Percentiles rank a stretch among this genome's conserved stretches.
Conservation (phyloP, 2,888 invertebrate genomes). For the Tetragonisca angustula region DNA sequence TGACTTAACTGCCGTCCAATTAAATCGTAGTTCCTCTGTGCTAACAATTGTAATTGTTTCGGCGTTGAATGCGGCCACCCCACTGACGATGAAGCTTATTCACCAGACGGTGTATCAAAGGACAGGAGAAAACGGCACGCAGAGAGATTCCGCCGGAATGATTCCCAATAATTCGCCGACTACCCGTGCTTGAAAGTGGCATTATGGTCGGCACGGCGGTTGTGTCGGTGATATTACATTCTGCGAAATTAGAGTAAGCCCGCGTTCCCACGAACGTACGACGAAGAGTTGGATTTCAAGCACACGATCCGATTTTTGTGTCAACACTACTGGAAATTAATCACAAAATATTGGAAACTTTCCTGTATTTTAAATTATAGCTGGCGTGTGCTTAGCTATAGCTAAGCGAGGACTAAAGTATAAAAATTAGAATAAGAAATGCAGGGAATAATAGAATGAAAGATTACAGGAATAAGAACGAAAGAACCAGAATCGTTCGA, state of each 20-base stretch:
- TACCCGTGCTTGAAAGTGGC: conserved; percentile 14
- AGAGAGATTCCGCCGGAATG: conserved; percentile 35
- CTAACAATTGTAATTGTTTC: conserved; percentile 34
- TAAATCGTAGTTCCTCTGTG: conserved; percentile 43
- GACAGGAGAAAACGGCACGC: conserved; percentile 16
- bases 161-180: conserved; percentile 58
- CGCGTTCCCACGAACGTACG: neutral
- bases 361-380: no score
- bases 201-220: neutral
- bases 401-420: no score
- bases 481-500: no score
- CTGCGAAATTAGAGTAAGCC: neutral
- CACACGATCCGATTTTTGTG: no score
- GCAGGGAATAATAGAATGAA: no score
- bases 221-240: conserved; percentile 53
- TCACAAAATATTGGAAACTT: no score
- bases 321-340: no score
- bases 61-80: neutral
- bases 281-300: no score
- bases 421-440: no score
- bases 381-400: no score
- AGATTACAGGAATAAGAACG: no score
- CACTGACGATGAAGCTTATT: neutral
- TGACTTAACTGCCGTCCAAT: conserved; percentile 45
- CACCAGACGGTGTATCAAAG: neutral